Percentiles rank a stretch among this genome's conserved stretches.
phyloP scores from a whole-genome alignment of 2,888 invertebrate species.

The Aradus depressus region DNA sequence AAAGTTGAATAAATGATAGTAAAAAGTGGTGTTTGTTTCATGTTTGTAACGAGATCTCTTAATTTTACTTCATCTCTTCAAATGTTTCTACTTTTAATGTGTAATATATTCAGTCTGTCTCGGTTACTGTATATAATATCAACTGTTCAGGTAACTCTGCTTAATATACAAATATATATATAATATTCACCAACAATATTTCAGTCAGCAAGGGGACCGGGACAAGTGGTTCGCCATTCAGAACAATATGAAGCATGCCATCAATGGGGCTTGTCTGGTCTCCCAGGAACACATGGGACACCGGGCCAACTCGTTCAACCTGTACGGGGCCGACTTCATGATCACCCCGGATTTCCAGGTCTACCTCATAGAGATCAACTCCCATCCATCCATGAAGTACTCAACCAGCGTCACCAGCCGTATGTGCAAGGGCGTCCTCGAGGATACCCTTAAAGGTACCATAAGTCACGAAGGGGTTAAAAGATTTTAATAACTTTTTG shows the following conservation, averaged over 20 bases:
- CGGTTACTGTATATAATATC: too few relatives aligned
- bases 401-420: slow-evolving; percentile 80
- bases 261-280: slow-evolving; percentile 70
- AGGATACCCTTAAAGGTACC: slow-evolving; percentile 88
- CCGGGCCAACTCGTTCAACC: slow-evolving; percentile 61
- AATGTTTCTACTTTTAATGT: too few relatives aligned
- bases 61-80: too few relatives aligned
- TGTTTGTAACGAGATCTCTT: too few relatives aligned
- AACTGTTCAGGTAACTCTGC: too few relatives aligned
- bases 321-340: slow-evolving; percentile 95
- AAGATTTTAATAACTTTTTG: background rate
- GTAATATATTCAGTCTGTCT: too few relatives aligned
- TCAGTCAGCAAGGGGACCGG: slow-evolving; percentile 58
- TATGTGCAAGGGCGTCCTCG: slow-evolving; percentile 75
- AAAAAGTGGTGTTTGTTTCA: too few relatives aligned
- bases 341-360: slow-evolving; percentile 69
- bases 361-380: slow-evolving; percentile 91
- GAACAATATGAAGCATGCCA: slow-evolving; percentile 72
- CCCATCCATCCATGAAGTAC: slow-evolving; percentile 83
- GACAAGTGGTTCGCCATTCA: slow-evolving; percentile 72
- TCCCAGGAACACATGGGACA: slow-evolving; percentile 78
- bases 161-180: too few relatives aligned
- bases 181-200: slow-evolving; percentile 28
- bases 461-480: too few relatives aligned
- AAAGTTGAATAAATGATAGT: too few relatives aligned